Evolutionary conservation across 2,888 invertebrate species (phyloP).

Genomic region (Hesperia comma): DNA sequence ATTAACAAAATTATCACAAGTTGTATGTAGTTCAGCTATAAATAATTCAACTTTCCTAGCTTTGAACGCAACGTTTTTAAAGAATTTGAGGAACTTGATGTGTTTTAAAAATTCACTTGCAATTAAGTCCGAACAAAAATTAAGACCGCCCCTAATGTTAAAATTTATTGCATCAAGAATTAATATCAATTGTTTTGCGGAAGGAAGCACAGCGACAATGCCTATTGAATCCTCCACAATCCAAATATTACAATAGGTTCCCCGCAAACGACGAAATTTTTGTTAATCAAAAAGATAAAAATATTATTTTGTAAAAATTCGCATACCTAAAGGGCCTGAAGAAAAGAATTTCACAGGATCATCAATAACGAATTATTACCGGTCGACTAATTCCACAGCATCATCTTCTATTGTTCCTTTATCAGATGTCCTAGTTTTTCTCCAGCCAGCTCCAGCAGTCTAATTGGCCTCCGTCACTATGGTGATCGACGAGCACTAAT

Average conservation of each 20-base stretch:
- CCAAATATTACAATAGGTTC: background rate
- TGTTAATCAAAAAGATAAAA: background rate
- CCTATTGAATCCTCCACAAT: background rate
- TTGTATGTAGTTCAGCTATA: too few relatives aligned
- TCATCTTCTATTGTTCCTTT: slow-evolving; percentile 25
- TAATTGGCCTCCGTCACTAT: slow-evolving; percentile 26
- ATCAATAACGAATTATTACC: slow-evolving; percentile 28
- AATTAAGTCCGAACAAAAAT: too few relatives aligned
- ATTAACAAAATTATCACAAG: too few relatives aligned
- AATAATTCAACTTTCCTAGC: too few relatives aligned
- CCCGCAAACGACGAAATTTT: slow-evolving; percentile 1
- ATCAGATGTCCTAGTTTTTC: slow-evolving; percentile 27
- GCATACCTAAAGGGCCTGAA: slow-evolving; percentile 3
- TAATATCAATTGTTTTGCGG: background rate
- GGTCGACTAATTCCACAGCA: slow-evolving; percentile 5
- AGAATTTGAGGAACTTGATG: too few relatives aligned
- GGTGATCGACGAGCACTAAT: slow-evolving; percentile 33
- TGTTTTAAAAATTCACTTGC: too few relatives aligned
- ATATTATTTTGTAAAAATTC: background rate
- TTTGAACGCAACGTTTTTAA: too few relatives aligned
- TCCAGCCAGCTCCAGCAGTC: slow-evolving; percentile 33
- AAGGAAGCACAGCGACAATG: background rate
- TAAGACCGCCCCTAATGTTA: background rate
- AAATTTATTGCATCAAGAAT: background rate
- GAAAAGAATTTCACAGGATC: slow-evolving; percentile 4